Evolutionary conservation across 2,797 vertebrate species (phyloP), one percentile per base, ranked within the genome.

Genomic region (Aphelocoma californica): DNA sequence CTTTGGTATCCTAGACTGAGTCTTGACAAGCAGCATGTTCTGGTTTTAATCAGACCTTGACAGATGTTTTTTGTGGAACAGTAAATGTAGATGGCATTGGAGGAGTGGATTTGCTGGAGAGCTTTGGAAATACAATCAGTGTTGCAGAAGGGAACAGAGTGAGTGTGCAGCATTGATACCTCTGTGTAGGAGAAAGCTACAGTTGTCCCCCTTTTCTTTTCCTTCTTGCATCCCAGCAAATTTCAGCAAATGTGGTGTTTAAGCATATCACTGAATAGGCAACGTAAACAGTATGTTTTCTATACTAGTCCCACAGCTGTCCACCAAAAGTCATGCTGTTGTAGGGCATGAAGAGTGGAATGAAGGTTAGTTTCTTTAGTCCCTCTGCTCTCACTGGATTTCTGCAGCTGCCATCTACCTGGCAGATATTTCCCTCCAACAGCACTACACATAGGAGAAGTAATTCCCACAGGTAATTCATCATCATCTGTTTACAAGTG

Each of bases 161-260:
- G 10, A 81, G 24, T 1, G 0, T 7, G 24, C 1, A 5, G 36
- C 1, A 1, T 44, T 31, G 18, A 32, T 38, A 40, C 24, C 40
- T 50, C 38, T 58, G 8, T 2, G 1, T 9, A 69, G 15, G 18
- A 79, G 7, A 45, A 10, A 4, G 51, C 58, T 31, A 34, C 24
- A 23, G 12, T 11, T 58, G 5, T 20, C 6, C 4, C 6, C 0
- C 3, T 58, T 80, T 57, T 79, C 34, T 58, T 54, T n/a, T n/a
- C n/a, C 19, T 71, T 38, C 21, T 74, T 57, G 47, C 0, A 4
- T 67, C 20, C 6, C 36, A 64, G 29, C 21, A 42, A 42, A 42
- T 75, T 90, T 70, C 36, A 70, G 71, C 29, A 90, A n/a, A 32
- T 5, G 10, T 10, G 7, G 10, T 36, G 18, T 45, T 87, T 65